phyloP scores from a whole-genome alignment of 2,797 vertebrate genomes.

The Nyctibius grandis region DNA sequence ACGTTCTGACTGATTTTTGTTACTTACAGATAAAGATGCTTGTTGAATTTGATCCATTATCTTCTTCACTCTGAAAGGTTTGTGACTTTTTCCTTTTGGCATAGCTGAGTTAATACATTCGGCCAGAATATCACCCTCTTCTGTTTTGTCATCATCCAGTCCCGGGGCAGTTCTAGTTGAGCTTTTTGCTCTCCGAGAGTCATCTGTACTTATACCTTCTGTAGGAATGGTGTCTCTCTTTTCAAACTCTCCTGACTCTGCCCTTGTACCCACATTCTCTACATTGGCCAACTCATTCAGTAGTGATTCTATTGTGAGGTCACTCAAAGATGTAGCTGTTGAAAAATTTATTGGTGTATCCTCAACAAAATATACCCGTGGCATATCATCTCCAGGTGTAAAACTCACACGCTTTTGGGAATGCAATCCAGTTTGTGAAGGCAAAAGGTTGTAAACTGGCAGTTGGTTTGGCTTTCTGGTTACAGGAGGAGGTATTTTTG shows the following conservation, averaged over 20 bases:
- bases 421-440: conserved; percentile 79
- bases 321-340: conserved; percentile 90
- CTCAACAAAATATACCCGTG: conserved; percentile 89
- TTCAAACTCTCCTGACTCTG: conserved; percentile 64
- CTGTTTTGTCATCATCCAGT: conserved; percentile 70
- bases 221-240: conserved; percentile 80
- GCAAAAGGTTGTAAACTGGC: conserved; percentile 89
- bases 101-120: conserved; percentile 94
- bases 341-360: conserved; percentile 94
- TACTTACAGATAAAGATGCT: conserved; percentile 66
- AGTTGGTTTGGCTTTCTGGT: conserved; percentile 88
- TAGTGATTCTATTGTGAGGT: conserved; percentile 93
- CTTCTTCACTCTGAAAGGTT: conserved; percentile 82
- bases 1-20: conserved; percentile 74
- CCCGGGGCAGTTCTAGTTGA: conserved; percentile 28
- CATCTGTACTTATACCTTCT: conserved; percentile 80
- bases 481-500: conserved; percentile 80
- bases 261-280: conserved; percentile 39
- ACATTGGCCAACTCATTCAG: conserved; percentile 81
- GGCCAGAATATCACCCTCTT: conserved; percentile 90
- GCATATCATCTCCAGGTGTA: conserved; percentile 85
- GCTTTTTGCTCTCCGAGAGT: conserved; percentile 56
- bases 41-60: conserved; percentile 81
- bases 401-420: conserved; percentile 79
- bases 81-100: conserved; percentile 91